A percentile compares a stretch with the other conserved stretches of the same genome.
These are phyloP conservation scores for Neopipo cinnamomea DNA, from an alignment of 2,113 vertebrate species.

Conservation along the genomic window DNA sequence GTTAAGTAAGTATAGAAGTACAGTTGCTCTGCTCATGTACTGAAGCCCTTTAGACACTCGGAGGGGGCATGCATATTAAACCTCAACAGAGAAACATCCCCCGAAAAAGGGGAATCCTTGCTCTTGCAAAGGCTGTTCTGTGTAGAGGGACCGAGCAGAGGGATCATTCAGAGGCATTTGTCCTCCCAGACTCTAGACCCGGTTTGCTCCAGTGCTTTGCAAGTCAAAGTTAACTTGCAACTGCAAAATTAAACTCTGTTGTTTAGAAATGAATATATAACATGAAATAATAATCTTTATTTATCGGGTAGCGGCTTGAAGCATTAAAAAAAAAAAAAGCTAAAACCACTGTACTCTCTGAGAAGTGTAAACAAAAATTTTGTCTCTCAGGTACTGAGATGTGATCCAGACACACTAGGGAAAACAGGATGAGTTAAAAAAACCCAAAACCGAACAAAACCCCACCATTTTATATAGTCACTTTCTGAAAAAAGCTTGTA, in stretches of 20 bases:
- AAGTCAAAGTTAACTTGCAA: neutral
- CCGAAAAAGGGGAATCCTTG: neutral
- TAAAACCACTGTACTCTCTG: neutral
- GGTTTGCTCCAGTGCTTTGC: neutral
- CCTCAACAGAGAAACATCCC: neutral
- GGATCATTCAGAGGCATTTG: fast-evolving
- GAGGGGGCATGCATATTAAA: neutral
- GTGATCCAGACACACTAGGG: neutral
- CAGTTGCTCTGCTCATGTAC: neutral
- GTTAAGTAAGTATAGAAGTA: neutral
- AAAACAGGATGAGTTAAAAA: neutral
- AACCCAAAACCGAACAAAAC: neutral
- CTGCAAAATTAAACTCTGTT: neutral
- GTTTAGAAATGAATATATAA: neutral
- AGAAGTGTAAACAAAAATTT: neutral
- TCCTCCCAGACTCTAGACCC: neutral
- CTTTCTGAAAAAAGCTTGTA: neutral
- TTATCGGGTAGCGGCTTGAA: neutral
- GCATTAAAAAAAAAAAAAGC: neutral
- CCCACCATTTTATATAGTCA: neutral
- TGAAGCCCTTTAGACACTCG: neutral
- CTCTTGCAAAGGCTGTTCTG: fast-evolving
- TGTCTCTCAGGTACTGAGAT: neutral
- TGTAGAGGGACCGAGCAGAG: neutral
- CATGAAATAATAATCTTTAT: neutral